Percentiles rank a stretch among this genome's conserved stretches.
Conservation (phyloP, 2,888 invertebrate species). For the Drosophila sordidula region DNA sequence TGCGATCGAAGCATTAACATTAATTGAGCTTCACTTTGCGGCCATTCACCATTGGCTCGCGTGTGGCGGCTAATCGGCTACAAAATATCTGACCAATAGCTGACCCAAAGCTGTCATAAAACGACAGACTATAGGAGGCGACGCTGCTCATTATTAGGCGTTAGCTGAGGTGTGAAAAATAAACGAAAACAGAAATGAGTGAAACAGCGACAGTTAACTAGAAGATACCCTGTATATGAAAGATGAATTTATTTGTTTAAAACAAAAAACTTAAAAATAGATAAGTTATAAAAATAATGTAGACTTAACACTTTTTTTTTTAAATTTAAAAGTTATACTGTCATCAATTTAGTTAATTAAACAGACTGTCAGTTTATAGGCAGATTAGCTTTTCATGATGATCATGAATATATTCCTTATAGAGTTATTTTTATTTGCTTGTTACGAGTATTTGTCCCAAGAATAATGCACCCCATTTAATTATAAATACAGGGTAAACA, state of each 20-base stretch:
- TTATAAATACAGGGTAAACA: conserved; percentile 1
- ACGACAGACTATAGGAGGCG: conserved; percentile 13
- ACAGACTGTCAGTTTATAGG: too few species aligned
- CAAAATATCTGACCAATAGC: conserved; percentile 44
- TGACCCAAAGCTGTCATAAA: conserved; percentile 54
- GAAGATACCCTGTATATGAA: conserved; percentile 7
- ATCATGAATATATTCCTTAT: too few species aligned
- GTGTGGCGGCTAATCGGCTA: conserved; percentile 52
- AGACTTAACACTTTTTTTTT: too few species aligned
- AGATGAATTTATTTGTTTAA: too few species aligned
- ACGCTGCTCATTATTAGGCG: conserved; percentile 31
- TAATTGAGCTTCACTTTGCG: conserved; percentile 29
- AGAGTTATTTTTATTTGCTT: too few species aligned
- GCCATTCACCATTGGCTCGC: conserved; percentile 8
- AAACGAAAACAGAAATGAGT: conserved; percentile 15
- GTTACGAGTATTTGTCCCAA: too few species aligned
- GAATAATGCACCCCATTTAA: not conserved
- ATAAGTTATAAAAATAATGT: not conserved
- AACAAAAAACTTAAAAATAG: too few species aligned
- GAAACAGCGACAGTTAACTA: not conserved
- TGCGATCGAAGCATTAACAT: conserved; percentile 10
- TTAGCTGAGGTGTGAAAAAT: conserved; percentile 70
- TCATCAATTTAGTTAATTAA: too few species aligned
- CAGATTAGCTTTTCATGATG: too few species aligned
- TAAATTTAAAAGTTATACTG: too few species aligned